phyloP scores from a whole-genome alignment of 2,888 invertebrate genomes.

The Autographa pulchrina region DNA sequence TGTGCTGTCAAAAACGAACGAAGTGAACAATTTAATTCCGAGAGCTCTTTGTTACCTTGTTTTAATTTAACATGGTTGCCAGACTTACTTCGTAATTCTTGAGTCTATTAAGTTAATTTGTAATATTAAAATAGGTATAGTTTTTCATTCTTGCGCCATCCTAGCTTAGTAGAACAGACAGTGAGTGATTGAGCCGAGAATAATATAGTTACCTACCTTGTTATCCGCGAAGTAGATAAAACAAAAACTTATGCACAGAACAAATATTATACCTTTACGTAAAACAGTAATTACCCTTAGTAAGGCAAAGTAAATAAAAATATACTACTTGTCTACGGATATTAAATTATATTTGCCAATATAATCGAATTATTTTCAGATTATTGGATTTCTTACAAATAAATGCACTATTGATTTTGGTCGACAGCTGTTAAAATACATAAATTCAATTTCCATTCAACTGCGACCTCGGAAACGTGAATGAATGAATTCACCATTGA shows the following conservation, averaged over 20 bases:
- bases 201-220: neutral
- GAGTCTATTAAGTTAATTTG: slow-evolving; percentile 20
- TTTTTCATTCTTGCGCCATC: neutral
- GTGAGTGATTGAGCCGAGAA: neutral
- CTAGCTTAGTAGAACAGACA: neutral
- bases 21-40: slow-evolving; percentile 27
- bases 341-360: slow-evolving; percentile 26
- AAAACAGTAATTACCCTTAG: neutral
- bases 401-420: slow-evolving; percentile 33
- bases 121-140: neutral
- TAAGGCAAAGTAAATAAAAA: neutral
- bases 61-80: slow-evolving; percentile 27
- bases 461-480: slow-evolving; percentile 15
- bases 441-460: slow-evolving; percentile 36
- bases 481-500: slow-evolving; percentile 11
- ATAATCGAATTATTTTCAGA: slow-evolving; percentile 24
- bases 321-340: neutral
- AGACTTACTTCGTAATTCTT: neutral
- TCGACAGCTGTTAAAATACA: slow-evolving; percentile 30
- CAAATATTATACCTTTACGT: neutral
- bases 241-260: neutral
- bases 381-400: slow-evolving; percentile 29
- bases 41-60: slow-evolving; percentile 6
- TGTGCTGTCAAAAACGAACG: slow-evolving; percentile 35
- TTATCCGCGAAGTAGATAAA: too few species aligned